Percentiles rank a stretch among this genome's conserved stretches.
These are phyloP conservation scores for Phylloscopus collybita DNA, from an alignment of 2,797 vertebrate species.

Conservation along the genomic window DNA sequence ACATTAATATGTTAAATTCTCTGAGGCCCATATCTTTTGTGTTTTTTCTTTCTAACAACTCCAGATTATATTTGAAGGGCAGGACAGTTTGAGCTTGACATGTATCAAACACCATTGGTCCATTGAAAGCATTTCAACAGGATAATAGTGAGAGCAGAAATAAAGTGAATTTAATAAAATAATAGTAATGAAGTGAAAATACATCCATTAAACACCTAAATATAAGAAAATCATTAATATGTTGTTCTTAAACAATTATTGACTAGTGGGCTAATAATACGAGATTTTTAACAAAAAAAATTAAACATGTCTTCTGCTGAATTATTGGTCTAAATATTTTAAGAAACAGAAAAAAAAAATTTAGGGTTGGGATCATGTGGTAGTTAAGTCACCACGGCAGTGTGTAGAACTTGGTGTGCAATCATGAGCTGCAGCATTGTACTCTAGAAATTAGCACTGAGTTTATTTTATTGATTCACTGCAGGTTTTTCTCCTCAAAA, in stretches of 20 bases:
- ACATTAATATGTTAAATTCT: not conserved
- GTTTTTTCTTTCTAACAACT: not conserved
- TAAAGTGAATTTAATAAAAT: not conserved
- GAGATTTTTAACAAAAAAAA: not conserved
- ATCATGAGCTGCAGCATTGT: not conserved
- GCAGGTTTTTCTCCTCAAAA: not conserved
- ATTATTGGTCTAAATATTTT: not conserved
- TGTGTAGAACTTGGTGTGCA: not conserved
- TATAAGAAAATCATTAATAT: not conserved
- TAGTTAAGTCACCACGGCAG: not conserved
- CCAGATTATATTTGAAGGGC: not conserved
- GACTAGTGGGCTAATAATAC: not conserved
- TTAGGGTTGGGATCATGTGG: not conserved
- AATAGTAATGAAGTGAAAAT: not conserved
- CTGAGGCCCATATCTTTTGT: not conserved
- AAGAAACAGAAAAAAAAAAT: not conserved
- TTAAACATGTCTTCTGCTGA: not conserved
- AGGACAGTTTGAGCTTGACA: not conserved
- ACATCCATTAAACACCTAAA: not conserved
- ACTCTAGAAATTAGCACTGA: not conserved
- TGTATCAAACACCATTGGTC: not conserved
- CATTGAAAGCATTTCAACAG: not conserved
- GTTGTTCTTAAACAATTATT: not conserved
- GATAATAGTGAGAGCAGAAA: not conserved
- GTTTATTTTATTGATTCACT: slow-evolving; percentile 9